Base-by-base conservation (phyloP, 2,797 vertebrate species). In the Leptodactylus fallax region DNA sequence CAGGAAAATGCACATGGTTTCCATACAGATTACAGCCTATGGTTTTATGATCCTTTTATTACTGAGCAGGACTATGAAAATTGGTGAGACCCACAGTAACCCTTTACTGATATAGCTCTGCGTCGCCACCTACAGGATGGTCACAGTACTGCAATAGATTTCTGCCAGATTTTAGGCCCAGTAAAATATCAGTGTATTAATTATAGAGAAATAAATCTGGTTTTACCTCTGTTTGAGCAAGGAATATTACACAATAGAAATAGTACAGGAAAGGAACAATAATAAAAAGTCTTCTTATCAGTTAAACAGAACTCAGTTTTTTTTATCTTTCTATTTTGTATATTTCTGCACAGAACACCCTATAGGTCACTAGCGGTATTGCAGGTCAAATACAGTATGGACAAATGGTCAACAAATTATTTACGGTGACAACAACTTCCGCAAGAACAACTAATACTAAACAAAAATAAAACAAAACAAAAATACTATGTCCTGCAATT, bases 111-210 rank as follows among this genome's bases (percentile, higher is more conserved):
- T 0, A 27, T 17, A 55, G 69, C 55, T 74, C 81, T 27, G 45
- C 49, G 65, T 1, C 45, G 61, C 81, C 51, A 27, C 63, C 81
- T 83, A 17, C 81, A 69, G 81, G 81, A 51, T 10, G 53, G 61
- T 17, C 2, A 7, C 36, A 14, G 16, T 7, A 63, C 10, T 81
- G 56, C 55, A 55, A 51, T 13, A 14, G 11, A 53, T 25, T 47
- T 53, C 74, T 77, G 21, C 49, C 55, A 3, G 25, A 45, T 17
- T 71, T 12, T 6, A 1, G 60, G 56, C 12, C 1, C 60, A 14
- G 7, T 58, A 4, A 1, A 16, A 58, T 16, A 16, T 11, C 12
- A 16, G 6, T 1, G 3, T 36, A 36, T 36, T 36, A 36, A 3
- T 53, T 53, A 53, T 53, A 53, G 51, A 12, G 12, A 9, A 53